phyloP scores from a whole-genome alignment of 2,113 vertebrate species.

The Notothenia rossii region DNA sequence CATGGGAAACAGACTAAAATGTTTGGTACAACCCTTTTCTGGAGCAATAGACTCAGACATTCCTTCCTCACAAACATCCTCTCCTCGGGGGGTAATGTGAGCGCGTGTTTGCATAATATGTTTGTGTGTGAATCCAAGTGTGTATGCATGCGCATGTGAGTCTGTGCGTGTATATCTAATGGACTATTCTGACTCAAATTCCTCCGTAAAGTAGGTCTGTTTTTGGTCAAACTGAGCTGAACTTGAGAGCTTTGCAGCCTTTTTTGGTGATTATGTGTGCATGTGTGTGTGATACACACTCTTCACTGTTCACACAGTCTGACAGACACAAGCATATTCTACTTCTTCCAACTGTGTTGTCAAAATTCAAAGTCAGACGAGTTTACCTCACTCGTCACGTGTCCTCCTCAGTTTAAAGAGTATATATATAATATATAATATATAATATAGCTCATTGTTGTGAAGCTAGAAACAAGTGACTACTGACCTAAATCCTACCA shows the following conservation, averaged over 20 bases:
- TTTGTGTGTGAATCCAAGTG: conserved; percentile 25
- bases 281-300: background rate
- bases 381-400: conserved; percentile 19
- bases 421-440: too few relatives aligned
- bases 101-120: conserved; percentile 51
- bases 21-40: conserved; percentile 63
- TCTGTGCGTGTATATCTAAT: conserved; percentile 53
- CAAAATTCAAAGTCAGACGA: conserved; percentile 23
- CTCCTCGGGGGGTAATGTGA: conserved; percentile 66
- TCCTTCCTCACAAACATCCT: conserved; percentile 81
- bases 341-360: conserved; percentile 13
- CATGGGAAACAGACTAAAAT: conserved; percentile 68
- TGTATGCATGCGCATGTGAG: conserved; percentile 18
- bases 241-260: conserved; percentile 35
- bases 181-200: conserved; percentile 70
- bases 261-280: conserved; percentile 2
- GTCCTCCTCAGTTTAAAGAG: conserved; percentile 39
- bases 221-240: conserved; percentile 60
- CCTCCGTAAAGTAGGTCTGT: conserved; percentile 47
- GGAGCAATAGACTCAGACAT: conserved; percentile 75
- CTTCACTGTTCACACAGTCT: background rate
- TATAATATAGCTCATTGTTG: conserved; percentile 70
- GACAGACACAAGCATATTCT: background rate
- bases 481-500: conserved; percentile 83
- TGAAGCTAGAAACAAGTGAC: conserved; percentile 64